Evolutionary conservation across 2,888 invertebrate species (phyloP), one percentile per base, ranked within the genome.

Genomic region (Lordiphosa fenestrarum): DNA sequence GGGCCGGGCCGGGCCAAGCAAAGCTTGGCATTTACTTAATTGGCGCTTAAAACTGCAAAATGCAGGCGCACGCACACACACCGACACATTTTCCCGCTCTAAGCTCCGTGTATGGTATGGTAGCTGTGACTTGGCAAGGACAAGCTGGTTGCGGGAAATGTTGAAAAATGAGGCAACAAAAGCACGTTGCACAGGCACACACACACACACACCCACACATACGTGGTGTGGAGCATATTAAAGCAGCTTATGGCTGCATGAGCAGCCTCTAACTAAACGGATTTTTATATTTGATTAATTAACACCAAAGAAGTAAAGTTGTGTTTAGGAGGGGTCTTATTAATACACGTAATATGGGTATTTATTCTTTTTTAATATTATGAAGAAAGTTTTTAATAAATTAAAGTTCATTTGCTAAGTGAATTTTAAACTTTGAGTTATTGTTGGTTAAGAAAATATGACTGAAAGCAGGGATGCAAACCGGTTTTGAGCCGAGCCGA

Each of bases 11-110:
- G 30, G 64, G 50, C 25, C 63, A 40, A 35, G 36, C 36, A 53
- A 62, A 7, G 46, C 54, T 52, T 63, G 71, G 62, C 67, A 62
- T 77, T 75, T 68, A 70, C 70, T 84, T 83, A 80, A 80, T 80
- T 81, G 71, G 64, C 62, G 73, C 77, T 76, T 70, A 67, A 71
- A 69, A 64, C 59, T 62, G 76, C 58, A 77, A 59, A 71, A 55
- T 64, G 71, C 72, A 66, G 41, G 42, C 41, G 39, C 41, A 56
- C 21, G 41, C 40, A 30, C 40, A 53, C 46, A 52, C 39, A 19
- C 9, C 3, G 13, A 30, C n/a, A 33, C 30, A 36, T n/a, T 9
- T 12, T 25, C 30, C n/a, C 6, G 13, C 10, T 12, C 15, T n/a
- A n/a, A 36, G 38, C 35, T 37, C 25, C n/a, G 4, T 10, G 12